These are phyloP conservation scores for Onychostruthus taczanowskii DNA, from an alignment of 2,113 vertebrate species.

Conservation along the genomic window DNA sequence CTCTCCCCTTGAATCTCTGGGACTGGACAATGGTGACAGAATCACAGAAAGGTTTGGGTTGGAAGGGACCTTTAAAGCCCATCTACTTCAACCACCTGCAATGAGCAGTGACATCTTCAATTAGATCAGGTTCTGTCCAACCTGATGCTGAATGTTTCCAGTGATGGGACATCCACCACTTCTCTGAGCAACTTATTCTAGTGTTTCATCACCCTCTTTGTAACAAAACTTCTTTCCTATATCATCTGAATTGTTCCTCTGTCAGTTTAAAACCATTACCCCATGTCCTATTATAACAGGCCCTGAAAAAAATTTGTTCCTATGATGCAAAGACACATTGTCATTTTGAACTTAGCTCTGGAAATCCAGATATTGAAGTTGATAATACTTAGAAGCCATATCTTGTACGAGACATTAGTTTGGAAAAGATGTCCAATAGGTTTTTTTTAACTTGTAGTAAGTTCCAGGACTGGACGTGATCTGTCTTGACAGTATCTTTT, in stretches of 20 bases:
- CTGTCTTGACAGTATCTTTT: background rate
- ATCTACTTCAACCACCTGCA: background rate
- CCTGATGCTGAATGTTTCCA: background rate
- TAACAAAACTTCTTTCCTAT: background rate
- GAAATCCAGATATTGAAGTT: background rate
- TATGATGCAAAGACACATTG: background rate
- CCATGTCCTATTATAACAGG: background rate
- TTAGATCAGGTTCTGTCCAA: background rate
- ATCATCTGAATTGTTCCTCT: background rate
- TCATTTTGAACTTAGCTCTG: background rate
- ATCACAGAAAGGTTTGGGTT: background rate
- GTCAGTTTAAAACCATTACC: background rate
- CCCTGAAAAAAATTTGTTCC: background rate
- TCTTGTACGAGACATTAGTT: background rate
- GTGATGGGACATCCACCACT: background rate
- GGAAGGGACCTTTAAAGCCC: background rate
- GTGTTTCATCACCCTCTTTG: background rate
- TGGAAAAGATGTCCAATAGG: background rate
- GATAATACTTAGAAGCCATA: background rate
- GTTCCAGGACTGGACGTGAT: background rate
- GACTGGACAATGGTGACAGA: background rate
- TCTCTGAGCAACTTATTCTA: background rate
- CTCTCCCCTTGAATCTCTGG: background rate
- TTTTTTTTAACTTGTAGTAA: background rate
- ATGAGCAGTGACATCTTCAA: background rate